These are phyloP conservation scores for Himalopsyche anomala DNA, from an alignment of 2,888 invertebrate species.

Conservation along the genomic window DNA sequence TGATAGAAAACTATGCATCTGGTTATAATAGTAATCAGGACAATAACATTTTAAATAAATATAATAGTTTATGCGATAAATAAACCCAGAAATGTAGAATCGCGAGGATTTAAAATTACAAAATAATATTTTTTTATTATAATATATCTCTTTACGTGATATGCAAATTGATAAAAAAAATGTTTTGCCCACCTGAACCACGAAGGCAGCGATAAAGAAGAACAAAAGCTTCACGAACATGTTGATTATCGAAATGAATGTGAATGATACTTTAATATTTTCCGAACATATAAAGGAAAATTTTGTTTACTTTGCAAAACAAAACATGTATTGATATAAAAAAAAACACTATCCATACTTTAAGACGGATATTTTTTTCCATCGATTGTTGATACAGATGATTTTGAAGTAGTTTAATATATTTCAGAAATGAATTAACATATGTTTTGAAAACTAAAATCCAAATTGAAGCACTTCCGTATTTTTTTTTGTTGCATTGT, in stretches of 20 bases:
- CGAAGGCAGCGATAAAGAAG: neutral
- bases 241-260: neutral
- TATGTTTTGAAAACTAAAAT: neutral
- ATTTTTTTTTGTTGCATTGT: too few species aligned
- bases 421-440: neutral
- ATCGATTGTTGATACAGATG: neutral
- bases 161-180: neutral
- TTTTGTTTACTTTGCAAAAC: neutral
- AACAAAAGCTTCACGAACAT: conserved; percentile 4
- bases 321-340: neutral
- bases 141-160: too few species aligned
- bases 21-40: too few species aligned
- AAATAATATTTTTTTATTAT: too few species aligned
- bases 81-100: too few species aligned
- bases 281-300: neutral
- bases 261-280: neutral
- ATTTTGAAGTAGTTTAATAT: neutral
- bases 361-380: neutral
- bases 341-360: neutral
- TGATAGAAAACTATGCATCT: too few species aligned
- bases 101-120: too few species aligned
- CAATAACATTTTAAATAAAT: too few species aligned
- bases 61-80: too few species aligned
- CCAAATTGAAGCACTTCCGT: too few species aligned
- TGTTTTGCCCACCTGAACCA: conserved; percentile 11